A percentile compares a stretch with the other conserved stretches of the same genome.
Evolutionary conservation across 2,113 vertebrate species (phyloP).

Genomic region (Dolichallabes microphthalmus): DNA sequence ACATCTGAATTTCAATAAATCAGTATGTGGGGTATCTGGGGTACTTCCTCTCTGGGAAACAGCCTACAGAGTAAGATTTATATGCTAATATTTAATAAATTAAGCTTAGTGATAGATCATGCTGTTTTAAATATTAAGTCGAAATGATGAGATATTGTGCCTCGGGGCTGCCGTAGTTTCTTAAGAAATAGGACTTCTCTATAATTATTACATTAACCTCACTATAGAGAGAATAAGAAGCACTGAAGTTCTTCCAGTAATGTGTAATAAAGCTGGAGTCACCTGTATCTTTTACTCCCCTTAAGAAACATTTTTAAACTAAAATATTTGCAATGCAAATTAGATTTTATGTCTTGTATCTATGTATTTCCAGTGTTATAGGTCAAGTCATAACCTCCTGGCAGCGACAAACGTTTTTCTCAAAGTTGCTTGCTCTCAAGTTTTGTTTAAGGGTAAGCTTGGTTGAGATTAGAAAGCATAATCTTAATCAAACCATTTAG

Average conservation of each 20-base stretch:
- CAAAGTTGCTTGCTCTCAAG: background rate
- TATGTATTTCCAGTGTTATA: background rate
- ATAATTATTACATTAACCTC: background rate
- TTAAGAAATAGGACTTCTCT: background rate
- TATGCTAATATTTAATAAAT: background rate
- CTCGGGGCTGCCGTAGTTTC: background rate
- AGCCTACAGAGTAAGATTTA: background rate
- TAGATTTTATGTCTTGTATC: background rate
- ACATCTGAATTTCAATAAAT: background rate
- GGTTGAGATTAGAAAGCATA: background rate
- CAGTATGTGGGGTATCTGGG: background rate
- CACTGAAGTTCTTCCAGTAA: background rate
- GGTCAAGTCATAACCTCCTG: background rate
- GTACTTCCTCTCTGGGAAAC: background rate
- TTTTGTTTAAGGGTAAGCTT: background rate
- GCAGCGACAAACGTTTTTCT: background rate
- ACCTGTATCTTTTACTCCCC: background rate
- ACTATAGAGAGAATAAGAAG: background rate
- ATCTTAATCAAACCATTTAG: background rate
- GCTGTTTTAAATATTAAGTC: background rate
- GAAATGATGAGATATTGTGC: background rate
- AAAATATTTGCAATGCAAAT: background rate
- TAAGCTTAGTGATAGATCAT: background rate
- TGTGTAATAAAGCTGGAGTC: background rate
- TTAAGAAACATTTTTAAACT: too few relatives aligned